Percentiles rank a stretch among this genome's conserved stretches.
These are phyloP conservation scores for Acanthis flammea DNA, from an alignment of 2,797 vertebrate species.

Conservation along the genomic window DNA sequence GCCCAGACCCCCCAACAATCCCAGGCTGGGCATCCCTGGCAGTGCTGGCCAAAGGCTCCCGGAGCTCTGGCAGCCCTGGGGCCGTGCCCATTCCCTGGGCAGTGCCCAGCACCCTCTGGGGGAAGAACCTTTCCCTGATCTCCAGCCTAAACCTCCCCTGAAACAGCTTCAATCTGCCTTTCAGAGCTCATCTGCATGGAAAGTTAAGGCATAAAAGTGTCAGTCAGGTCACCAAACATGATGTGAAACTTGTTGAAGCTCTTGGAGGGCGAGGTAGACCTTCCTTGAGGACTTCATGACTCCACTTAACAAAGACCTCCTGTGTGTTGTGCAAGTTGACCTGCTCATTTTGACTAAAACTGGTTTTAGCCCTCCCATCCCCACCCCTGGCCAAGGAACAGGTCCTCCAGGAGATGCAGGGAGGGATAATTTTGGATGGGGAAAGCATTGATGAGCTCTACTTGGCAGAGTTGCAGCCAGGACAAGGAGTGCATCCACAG, in stretches of 20 bases:
- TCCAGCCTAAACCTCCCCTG: neutral
- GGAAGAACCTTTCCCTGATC: neutral
- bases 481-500: neutral
- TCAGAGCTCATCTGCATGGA: neutral
- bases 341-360: neutral
- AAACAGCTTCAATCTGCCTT: neutral
- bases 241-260: neutral
- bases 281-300: neutral
- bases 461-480: neutral
- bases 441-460: neutral
- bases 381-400: neutral
- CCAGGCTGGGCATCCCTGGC: neutral
- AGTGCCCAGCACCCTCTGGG: neutral
- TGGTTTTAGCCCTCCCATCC: neutral
- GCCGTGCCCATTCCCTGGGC: neutral
- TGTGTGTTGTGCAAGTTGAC: neutral
- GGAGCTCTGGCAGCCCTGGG: neutral
- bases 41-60: accelerated
- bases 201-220: neutral
- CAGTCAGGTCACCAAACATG: neutral
- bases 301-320: neutral
- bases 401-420: neutral
- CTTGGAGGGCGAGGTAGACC: neutral
- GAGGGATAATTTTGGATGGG: neutral
- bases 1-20: accelerated